Evolutionary conservation across 2,113 vertebrate genomes (phyloP), one percentile per base, ranked within the genome.

Genomic region (Cephalopterus ornatus): DNA sequence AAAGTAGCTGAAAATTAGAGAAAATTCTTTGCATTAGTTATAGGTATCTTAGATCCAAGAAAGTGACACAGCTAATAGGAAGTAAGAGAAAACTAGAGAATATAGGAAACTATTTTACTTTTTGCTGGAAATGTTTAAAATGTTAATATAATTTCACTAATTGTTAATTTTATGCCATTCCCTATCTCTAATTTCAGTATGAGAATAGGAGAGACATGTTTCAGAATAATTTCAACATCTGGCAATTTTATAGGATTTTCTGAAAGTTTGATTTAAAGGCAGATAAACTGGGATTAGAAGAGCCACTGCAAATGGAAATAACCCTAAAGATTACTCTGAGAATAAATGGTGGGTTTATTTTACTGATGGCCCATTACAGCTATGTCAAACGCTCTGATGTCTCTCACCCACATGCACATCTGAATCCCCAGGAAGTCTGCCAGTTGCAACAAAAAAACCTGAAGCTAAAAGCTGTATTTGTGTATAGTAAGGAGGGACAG

Each of bases 1-100:
- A 93, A 47, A 74, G 50, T 65, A 90, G 47, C 50, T 91, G 74
- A 93, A 93, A 97, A 95, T 52, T 56, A 56, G 37, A 94, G 20
- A 42, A 58, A n/a, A 79, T 87, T 91, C 20, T 89, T 80, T 81
- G 24, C 78, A 49, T 90, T 86, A 72, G 20, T 62, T 58, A 49
- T 33, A 90, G 91, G 63, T 66, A 50, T 49, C 30, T 82, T 74
- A 82, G 49, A 86, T 82, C 39, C 32, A 93, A 93, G 74, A 52
- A 96, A 89, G 39, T 63, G 39, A 52, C 37, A 58, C 11, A 17
- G 28, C 12, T 74, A 78, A 24, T 59, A 61, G 39, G 42, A 83
- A 58, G 35, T 49, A 81, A 70, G 14, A 59, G 46, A 85, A 91
- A 24, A 37, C 3, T 7, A 42, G 26, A 9, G 11, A 50, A 65